Conservation (phyloP, 2,113 vertebrate genomes). For the Sceloporus tristichus region DNA sequence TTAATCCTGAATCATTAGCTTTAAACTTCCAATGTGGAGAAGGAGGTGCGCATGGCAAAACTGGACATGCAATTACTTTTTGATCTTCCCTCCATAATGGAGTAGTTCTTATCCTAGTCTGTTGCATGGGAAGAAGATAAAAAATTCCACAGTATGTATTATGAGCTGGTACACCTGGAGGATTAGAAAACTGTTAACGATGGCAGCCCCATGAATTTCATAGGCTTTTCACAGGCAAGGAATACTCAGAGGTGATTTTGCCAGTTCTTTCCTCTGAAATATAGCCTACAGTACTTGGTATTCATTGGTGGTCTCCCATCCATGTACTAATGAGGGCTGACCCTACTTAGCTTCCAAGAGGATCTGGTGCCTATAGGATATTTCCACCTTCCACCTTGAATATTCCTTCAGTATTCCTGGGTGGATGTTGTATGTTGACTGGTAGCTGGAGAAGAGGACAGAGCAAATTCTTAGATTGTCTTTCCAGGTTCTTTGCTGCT, state of each 20-base stretch:
- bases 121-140: neutral
- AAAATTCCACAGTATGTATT: neutral
- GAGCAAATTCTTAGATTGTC: too few species aligned
- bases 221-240: too few species aligned
- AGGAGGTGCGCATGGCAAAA: neutral
- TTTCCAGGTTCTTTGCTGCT: neutral
- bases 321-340: too few species aligned
- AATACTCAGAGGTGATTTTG: too few species aligned
- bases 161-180: neutral
- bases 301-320: too few species aligned
- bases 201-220: too few species aligned
- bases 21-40: neutral
- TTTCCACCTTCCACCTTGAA: too few species aligned
- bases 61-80: neutral
- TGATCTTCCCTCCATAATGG: neutral
- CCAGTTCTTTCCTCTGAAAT: too few species aligned
- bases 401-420: neutral
- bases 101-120: neutral
- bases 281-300: too few species aligned
- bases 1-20: neutral
- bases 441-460: too few species aligned
- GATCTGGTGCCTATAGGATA: too few species aligned
- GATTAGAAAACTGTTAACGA: neutral
- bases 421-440: neutral
- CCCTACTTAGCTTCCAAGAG: too few species aligned